A percentile compares a stretch with the other conserved stretches of the same genome.
phyloP scores from a whole-genome alignment of 2,113 vertebrate species.

The Apaloderma vittatum region DNA sequence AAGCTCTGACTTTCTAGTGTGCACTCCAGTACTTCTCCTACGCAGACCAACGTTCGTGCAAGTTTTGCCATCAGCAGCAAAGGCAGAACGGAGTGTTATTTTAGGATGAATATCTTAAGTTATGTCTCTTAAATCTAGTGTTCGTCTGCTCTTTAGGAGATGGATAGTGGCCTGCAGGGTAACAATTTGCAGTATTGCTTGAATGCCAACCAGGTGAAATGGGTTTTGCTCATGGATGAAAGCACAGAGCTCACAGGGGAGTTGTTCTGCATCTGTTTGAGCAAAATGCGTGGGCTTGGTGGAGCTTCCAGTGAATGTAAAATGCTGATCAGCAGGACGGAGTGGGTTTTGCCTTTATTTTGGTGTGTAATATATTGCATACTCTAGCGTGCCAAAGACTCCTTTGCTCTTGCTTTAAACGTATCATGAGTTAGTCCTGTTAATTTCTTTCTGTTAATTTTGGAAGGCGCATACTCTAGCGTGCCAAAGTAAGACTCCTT shows the following conservation, averaged over 20 bases:
- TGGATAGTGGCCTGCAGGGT: background rate
- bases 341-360: background rate
- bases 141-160: slow-evolving; percentile 3
- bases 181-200: background rate
- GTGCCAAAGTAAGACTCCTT: background rate
- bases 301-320: background rate
- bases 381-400: background rate
- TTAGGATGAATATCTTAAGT: background rate
- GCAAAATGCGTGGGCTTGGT: background rate
- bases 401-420: background rate
- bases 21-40: background rate
- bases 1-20: background rate
- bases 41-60: rapidly evolving
- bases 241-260: background rate
- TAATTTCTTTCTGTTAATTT: background rate
- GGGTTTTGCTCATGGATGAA: background rate
- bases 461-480: background rate
- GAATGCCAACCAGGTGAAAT: background rate
- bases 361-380: background rate
- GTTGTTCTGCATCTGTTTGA: rapidly evolving
- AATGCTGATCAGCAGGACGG: background rate
- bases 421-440: background rate
- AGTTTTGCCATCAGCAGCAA: background rate
- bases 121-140: background rate
- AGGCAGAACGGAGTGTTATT: background rate